A percentile compares a stretch with the other conserved stretches of the same genome.
Conservation (phyloP, 2,888 invertebrate genomes). For the Byasa hedistus region DNA sequence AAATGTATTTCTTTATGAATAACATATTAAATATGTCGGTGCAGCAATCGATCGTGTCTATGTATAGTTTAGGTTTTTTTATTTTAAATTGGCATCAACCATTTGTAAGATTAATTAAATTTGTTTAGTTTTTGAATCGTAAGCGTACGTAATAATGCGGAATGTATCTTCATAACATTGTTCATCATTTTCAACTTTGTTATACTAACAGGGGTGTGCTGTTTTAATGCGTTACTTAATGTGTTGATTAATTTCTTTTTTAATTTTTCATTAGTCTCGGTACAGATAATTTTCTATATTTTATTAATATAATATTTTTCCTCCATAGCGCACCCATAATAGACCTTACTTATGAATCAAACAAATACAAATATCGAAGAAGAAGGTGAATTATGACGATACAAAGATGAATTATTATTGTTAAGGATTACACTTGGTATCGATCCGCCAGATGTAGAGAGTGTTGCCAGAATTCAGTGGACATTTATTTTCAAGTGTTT, state of each 20-base stretch:
- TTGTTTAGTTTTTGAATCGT: neutral
- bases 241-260: slow-evolving; percentile 21
- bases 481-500: slow-evolving; percentile 57
- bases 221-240: slow-evolving; percentile 35
- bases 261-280: neutral
- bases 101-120: neutral
- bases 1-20: neutral
- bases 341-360: slow-evolving; percentile 66
- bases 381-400: slow-evolving; percentile 47
- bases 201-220: slow-evolving; percentile 64
- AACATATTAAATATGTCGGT: neutral
- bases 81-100: neutral
- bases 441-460: slow-evolving; percentile 54
- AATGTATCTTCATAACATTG: neutral
- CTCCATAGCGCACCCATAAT: slow-evolving; percentile 75
- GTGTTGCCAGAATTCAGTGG: slow-evolving; percentile 56
- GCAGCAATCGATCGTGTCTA: neutral
- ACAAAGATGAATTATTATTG: slow-evolving; percentile 32
- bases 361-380: slow-evolving; percentile 75
- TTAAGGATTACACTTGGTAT: slow-evolving; percentile 39
- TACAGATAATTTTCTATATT: slow-evolving; percentile 16
- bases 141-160: neutral
- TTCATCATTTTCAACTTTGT: slow-evolving; percentile 24
- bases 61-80: neutral
- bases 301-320: slow-evolving; percentile 50